Evolutionary conservation across 2,113 vertebrate genomes (phyloP), one percentile per base, ranked within the genome.

Genomic region (Parus major): DNA sequence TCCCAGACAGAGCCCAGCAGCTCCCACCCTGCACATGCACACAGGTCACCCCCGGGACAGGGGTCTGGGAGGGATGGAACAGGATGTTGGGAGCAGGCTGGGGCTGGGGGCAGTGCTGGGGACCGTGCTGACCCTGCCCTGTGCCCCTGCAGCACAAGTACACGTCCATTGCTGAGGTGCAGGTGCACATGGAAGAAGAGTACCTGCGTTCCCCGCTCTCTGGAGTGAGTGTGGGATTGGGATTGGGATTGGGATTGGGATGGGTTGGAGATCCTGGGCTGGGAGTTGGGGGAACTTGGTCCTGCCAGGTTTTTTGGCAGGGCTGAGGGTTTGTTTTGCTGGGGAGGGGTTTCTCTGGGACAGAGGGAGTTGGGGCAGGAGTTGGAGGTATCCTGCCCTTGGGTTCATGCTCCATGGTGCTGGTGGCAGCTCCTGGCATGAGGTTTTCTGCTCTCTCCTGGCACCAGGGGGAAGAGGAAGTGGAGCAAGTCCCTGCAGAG

Each of bases 151-250:
- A 99, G 99, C 99, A 99, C 95, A 99, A 99, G 93, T 99, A 99
- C 87, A 98, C 99, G 0, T 99, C 99, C 6, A 98, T 99, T 7
- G 99, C 99, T 3, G 99, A 99, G 97, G 98, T 99, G 84, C 99
- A 99, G 86, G 98, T 99, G 13, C 94, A 98, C 94, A 99, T 98
- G 97, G 99, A 99, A 76, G 99, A 99, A 6, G 99, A 99, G 66
- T 99, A 97, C 92, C 98, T 99, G 93, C 99, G 99, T 96, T 99
- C 99, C 8, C 99, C 99, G 2, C 97, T 99, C n/a, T 99, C 99
- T 0, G 99, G 98, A 77, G 99, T 99, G 97, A 98, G 99, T 70
- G 53, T 81, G 86, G 31, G 61, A 2, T 4, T 52, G 61, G 70
- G 10, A 3, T 10, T 52, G 61, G 70, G 10, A 3, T 10, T 39